Conservation (phyloP, 1,140 invertebrate species). For the Rhyacophila brunnea region DNA sequence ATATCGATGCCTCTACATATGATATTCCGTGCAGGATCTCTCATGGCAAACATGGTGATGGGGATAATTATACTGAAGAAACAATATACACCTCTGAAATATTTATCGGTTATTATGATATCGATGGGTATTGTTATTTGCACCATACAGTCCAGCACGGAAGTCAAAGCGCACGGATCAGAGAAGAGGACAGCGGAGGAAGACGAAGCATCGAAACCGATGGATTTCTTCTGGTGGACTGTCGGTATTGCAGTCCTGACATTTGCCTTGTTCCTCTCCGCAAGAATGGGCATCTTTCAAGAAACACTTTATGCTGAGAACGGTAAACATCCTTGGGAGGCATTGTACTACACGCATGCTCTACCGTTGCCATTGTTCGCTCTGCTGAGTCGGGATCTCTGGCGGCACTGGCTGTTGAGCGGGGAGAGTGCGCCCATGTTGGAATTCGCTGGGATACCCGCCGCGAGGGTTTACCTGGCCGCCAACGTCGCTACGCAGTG, state of each 20-base stretch:
- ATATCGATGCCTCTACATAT: constrained; percentile 98
- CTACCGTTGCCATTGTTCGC: constrained; percentile 85
- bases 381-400: constrained; percentile 72
- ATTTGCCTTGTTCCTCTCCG: constrained; percentile 88
- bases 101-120: constrained; percentile 90
- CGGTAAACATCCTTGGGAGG: constrained; percentile 94
- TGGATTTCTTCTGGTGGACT: constrained; percentile 79
- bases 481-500: constrained; percentile 92
- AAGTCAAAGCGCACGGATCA: constrained; percentile 56
- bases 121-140: constrained; percentile 88
- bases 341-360: constrained; percentile 93
- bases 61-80: constrained; percentile 88
- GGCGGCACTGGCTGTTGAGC: constrained; percentile 65
- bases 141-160: constrained; percentile 82
- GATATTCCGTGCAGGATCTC: constrained; percentile 95
- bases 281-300: constrained; percentile 96
- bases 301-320: constrained; percentile 82
- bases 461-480: constrained; percentile 76
- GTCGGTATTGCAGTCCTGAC: constrained; percentile 84
- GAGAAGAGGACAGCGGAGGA: constrained; percentile 47
- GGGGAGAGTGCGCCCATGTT: constrained; percentile 56
- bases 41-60: constrained; percentile 96
- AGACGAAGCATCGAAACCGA: constrained; percentile 50
- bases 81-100: constrained; percentile 81
- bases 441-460: constrained; percentile 63